Percentiles rank a stretch among this genome's conserved stretches.
Conservation (phyloP, 2,797 vertebrate species). For the Eurystomus glaucurus region DNA sequence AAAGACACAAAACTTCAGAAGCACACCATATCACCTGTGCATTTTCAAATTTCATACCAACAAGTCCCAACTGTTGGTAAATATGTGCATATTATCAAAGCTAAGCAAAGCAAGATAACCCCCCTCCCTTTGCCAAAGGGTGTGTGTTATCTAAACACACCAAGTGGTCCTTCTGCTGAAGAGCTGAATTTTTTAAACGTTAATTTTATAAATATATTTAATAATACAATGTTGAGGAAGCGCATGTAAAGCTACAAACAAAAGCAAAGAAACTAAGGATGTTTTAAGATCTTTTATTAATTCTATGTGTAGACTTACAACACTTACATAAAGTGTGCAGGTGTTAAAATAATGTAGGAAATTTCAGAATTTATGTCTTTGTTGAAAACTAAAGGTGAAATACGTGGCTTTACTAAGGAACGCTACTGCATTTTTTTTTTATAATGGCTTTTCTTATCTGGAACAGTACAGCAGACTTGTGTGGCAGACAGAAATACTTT, state of each 20-base stretch:
- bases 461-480: neutral
- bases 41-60: neutral
- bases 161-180: neutral
- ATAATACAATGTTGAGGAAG: neutral
- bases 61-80: neutral
- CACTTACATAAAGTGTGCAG: neutral
- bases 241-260: neutral
- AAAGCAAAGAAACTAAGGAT: neutral
- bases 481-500: neutral
- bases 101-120: neutral
- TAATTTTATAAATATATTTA: neutral
- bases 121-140: fast-evolving
- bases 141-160: neutral
- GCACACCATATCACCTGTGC: fast-evolving
- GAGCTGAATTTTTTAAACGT: neutral
- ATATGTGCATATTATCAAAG: neutral
- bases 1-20: neutral
- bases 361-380: neutral
- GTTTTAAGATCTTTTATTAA: neutral
- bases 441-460: conserved; percentile 31
- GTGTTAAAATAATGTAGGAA: neutral
- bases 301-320: neutral
- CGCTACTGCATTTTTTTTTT: neutral
- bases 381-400: conserved; percentile 7
- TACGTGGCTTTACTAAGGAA: neutral